These are phyloP conservation scores for Apotomis betuletana DNA, from an alignment of 2,888 invertebrate species.

Conservation along the genomic window DNA sequence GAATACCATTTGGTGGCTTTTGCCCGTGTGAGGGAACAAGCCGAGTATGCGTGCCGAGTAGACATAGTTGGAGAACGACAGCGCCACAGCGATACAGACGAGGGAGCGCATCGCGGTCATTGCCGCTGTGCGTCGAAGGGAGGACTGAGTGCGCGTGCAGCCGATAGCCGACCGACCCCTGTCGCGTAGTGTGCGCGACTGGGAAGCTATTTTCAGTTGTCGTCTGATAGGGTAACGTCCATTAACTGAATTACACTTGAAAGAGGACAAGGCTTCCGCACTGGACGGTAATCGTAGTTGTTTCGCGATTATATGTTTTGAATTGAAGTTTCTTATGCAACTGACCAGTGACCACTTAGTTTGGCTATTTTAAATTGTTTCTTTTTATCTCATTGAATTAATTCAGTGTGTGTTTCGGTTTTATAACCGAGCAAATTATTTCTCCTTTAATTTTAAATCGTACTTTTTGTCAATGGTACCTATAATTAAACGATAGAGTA, in stretches of 20 bases:
- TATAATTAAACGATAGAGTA: too few relatives aligned
- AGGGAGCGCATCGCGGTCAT: slow-evolving; percentile 61
- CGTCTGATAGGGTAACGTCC: slow-evolving; percentile 47
- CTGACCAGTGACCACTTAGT: background rate
- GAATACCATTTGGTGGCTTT: slow-evolving; percentile 86
- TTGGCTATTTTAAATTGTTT: background rate
- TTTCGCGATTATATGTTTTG: slow-evolving; percentile 10
- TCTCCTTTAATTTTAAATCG: too few relatives aligned
- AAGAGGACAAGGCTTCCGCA: slow-evolving; percentile 37
- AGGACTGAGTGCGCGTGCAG: slow-evolving; percentile 46
- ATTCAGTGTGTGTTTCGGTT: too few relatives aligned
- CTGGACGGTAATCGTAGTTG: slow-evolving; percentile 27
- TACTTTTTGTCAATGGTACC: too few relatives aligned
- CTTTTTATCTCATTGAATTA: too few relatives aligned
- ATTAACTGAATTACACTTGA: slow-evolving; percentile 47
- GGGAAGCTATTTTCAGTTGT: slow-evolving; percentile 52
- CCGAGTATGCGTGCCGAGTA: slow-evolving; percentile 80
- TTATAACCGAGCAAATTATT: too few relatives aligned
- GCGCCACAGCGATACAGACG: slow-evolving; percentile 49
- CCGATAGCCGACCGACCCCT: slow-evolving; percentile 31
- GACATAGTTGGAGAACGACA: slow-evolving; percentile 56
- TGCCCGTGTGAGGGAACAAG: slow-evolving; percentile 83
- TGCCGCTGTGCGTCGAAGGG: slow-evolving; percentile 45
- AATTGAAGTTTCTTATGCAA: background rate
- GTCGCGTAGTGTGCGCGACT: slow-evolving; percentile 26